Percentiles rank a stretch among this genome's conserved stretches.
phyloP scores from a whole-genome alignment of 1,140 invertebrate species.

The Hormaphis cornu region DNA sequence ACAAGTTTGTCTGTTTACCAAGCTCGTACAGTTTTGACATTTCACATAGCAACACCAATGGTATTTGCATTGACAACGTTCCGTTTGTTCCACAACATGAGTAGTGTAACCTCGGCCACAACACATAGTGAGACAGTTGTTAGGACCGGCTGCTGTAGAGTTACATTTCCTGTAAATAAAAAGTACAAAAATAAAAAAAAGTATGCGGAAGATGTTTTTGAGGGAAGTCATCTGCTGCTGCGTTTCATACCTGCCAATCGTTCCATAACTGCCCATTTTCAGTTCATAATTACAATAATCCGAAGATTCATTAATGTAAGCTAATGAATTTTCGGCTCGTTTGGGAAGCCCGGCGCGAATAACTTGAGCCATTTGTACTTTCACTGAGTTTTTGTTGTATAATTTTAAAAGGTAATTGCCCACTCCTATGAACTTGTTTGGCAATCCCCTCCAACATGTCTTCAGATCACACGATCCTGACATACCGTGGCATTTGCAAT shows the following conservation, averaged over 20 bases:
- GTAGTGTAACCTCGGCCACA: slow-evolving; percentile 75
- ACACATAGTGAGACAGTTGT: slow-evolving; percentile 75
- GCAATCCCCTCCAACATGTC: slow-evolving; percentile 57
- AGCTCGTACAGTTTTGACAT: slow-evolving; percentile 64
- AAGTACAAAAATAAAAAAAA: slow-evolving; percentile 25
- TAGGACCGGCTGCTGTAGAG: slow-evolving; percentile 56
- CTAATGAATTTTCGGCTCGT: slow-evolving; percentile 49
- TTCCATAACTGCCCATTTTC: slow-evolving; percentile 53
- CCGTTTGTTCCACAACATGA: slow-evolving; percentile 54
- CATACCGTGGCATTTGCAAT: slow-evolving; percentile 61
- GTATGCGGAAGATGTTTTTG: no score
- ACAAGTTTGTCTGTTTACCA: slow-evolving; percentile 22
- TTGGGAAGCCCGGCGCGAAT: not conserved
- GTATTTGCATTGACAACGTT: slow-evolving; percentile 80
- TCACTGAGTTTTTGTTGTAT: not conserved
- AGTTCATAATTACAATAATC: slow-evolving; percentile 57
- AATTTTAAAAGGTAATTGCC: slow-evolving; percentile 44
- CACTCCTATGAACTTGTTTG: slow-evolving; percentile 42
- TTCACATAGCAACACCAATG: slow-evolving; percentile 85
- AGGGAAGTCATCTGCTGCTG: not conserved
- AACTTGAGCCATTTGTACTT: not conserved
- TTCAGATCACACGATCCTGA: slow-evolving; percentile 57
- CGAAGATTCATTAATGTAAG: slow-evolving; percentile 56
- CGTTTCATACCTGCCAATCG: slow-evolving; percentile 48
- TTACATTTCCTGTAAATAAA: slow-evolving; percentile 53